Percentiles rank a stretch among this genome's conserved stretches.
Evolutionary conservation across 2,797 vertebrate genomes (phyloP).

Genomic region (Todus mexicanus): DNA sequence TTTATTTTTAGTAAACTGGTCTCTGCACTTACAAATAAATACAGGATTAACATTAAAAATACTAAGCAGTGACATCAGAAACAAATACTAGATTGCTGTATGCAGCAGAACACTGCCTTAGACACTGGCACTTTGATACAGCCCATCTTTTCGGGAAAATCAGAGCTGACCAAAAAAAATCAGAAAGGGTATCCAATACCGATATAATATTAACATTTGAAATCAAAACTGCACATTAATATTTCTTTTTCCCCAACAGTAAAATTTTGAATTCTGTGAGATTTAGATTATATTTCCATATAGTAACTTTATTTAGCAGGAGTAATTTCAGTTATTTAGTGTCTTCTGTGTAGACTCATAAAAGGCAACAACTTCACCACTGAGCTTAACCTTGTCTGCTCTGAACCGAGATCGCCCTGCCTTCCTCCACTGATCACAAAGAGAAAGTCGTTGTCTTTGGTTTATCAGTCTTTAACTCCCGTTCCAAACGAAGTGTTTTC

Average conservation of each 20-base stretch:
- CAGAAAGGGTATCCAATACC: neutral
- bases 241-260: neutral
- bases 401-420: rapidly evolving
- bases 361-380: neutral
- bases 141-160: neutral
- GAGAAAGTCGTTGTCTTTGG: neutral
- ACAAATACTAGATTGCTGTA: neutral
- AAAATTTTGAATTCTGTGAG: neutral
- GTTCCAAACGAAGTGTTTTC: neutral
- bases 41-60: neutral
- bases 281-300: neutral
- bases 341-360: neutral
- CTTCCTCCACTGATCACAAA: neutral
- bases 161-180: neutral
- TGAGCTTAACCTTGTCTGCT: neutral
- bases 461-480: neutral
- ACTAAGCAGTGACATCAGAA: neutral
- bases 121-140: neutral
- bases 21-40: neutral
- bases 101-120: neutral
- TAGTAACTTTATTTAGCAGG: neutral
- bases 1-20: neutral
- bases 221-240: neutral
- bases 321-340: neutral
- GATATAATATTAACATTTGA: neutral